Conservation (phyloP, 2,888 invertebrate genomes). For the Patella pellucida region DNA sequence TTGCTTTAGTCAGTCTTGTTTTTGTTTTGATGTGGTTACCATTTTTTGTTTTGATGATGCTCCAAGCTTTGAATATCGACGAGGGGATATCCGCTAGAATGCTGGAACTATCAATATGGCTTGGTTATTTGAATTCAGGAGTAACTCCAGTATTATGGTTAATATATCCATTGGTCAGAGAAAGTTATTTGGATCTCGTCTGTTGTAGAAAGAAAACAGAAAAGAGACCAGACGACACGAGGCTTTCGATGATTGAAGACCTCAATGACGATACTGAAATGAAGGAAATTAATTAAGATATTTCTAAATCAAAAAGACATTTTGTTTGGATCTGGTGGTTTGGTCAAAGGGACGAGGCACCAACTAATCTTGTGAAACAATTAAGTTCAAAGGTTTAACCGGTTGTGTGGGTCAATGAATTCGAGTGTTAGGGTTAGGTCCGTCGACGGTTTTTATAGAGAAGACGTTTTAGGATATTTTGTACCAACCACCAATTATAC, state of each 20-base stretch:
- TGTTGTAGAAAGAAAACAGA: conserved; percentile 21
- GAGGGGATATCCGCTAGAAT: conserved; percentile 1
- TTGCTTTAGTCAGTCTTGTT: conserved; percentile 18
- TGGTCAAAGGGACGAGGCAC: background rate
- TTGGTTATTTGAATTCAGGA: conserved; percentile 22
- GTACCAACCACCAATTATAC: too few species aligned
- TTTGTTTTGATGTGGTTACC: conserved; percentile 23
- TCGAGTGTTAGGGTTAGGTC: too few species aligned
- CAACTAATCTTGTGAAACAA: too few species aligned
- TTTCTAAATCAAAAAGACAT: background rate
- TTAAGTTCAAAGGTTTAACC: too few species aligned
- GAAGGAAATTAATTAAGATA: background rate
- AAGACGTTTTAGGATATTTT: too few species aligned
- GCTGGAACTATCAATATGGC: conserved; percentile 14
- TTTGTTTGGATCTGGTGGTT: background rate
- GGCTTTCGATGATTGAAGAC: conserved; percentile 3
- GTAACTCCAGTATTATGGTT: conserved; percentile 34
- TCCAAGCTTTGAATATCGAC: conserved; percentile 8
- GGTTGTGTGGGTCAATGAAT: too few species aligned
- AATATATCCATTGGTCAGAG: conserved; percentile 27
- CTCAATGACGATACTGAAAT: background rate
- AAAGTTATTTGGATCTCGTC: conserved; percentile 21
- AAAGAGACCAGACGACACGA: conserved; percentile 13
- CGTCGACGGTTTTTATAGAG: too few species aligned
- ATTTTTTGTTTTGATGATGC: conserved; percentile 17